Evolutionary conservation across 2,888 invertebrate species (phyloP), one percentile per base, ranked within the genome.

Genomic region (Hemithea aestivaria): DNA sequence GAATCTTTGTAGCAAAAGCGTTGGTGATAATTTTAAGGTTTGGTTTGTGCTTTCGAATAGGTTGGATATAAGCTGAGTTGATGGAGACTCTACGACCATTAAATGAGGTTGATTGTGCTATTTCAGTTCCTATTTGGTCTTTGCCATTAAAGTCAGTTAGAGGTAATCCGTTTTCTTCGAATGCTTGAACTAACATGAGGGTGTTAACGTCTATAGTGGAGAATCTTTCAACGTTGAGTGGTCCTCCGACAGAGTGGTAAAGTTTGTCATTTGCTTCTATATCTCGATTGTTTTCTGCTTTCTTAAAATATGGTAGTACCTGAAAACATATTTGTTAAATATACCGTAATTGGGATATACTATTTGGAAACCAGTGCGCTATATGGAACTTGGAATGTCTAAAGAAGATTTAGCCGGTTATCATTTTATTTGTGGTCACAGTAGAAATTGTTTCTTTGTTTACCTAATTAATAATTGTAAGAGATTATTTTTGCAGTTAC

Each of bases 261-360:
- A 77, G 58, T 1, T 78, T 81, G 49, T 91, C 81, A 12, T 87
- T 73, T 6, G 84, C 66, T 55, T 89, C 90, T 1, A 80, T 61
- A 40, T 91, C 89, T 61, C 82, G 77, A 53, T 91, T 91, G 49
- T 91, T 83, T 73, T 92, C 92, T 0, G 91, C 84, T 71, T 91
- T 91, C 36, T 88, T 90, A 66, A 91, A 94, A 63, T 93, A 94
- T 0, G 92, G 92, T n/a, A 94, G 74, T 0, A 91, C 76, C 88
- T 88, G 72, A 5, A 75, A 76, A n/a, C n/a, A n/a, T n/a, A n/a
- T n/a, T n/a, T n/a, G n/a, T n/a, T n/a, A 11, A 6, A 5, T n/a
- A 7, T 8, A 20, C 2, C 11, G 12, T 10, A 12, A 22, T 10
- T 20, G 28, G n/a, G n/a, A n/a, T n/a, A n/a, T n/a, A n/a, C n/a